phyloP scores from a whole-genome alignment of 1,140 invertebrate genomes.

The Brachionus rotundiformis region DNA sequence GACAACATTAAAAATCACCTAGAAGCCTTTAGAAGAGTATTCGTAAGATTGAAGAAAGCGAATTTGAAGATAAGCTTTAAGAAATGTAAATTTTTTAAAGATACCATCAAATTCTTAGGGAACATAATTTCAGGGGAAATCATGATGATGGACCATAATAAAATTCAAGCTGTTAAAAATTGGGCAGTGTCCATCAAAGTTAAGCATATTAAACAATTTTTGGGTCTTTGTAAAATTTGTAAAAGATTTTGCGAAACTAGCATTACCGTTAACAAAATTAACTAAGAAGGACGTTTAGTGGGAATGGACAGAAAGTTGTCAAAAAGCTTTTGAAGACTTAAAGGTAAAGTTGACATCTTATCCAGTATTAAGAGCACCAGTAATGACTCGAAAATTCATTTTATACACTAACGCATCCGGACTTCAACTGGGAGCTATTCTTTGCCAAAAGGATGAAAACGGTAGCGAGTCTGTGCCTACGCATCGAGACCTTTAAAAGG shows the following conservation, averaged over 20 bases:
- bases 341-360: slow-evolving; percentile 49
- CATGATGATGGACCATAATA: slow-evolving; percentile 55
- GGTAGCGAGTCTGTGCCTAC: slow-evolving; percentile 48
- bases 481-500: slow-evolving; percentile 18
- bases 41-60: slow-evolving; percentile 15
- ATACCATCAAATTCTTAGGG: slow-evolving; percentile 55
- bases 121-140: slow-evolving; percentile 55
- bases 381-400: slow-evolving; percentile 53
- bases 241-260: slow-evolving; percentile 54
- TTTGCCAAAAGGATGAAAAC: slow-evolving; percentile 54
- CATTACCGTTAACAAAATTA: slow-evolving; percentile 54
- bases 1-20: slow-evolving; percentile 23
- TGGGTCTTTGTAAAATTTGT: slow-evolving; percentile 57
- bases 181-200: slow-evolving; percentile 56
- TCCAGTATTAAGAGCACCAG: slow-evolving; percentile 53
- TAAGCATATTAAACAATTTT: slow-evolving; percentile 56
- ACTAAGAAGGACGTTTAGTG: slow-evolving; percentile 36
- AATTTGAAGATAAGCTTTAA: slow-evolving; percentile 33
- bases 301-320: neutral
- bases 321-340: slow-evolving; percentile 53
- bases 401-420: slow-evolving; percentile 54
- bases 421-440: slow-evolving; percentile 53
- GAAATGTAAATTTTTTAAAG: slow-evolving; percentile 44
- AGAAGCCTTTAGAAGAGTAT: neutral
- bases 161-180: slow-evolving; percentile 55